Percentiles rank a stretch among this genome's conserved stretches.
These are phyloP conservation scores for Acropternis orthonyx DNA, from an alignment of 2,797 vertebrate genomes.

Conservation along the genomic window DNA sequence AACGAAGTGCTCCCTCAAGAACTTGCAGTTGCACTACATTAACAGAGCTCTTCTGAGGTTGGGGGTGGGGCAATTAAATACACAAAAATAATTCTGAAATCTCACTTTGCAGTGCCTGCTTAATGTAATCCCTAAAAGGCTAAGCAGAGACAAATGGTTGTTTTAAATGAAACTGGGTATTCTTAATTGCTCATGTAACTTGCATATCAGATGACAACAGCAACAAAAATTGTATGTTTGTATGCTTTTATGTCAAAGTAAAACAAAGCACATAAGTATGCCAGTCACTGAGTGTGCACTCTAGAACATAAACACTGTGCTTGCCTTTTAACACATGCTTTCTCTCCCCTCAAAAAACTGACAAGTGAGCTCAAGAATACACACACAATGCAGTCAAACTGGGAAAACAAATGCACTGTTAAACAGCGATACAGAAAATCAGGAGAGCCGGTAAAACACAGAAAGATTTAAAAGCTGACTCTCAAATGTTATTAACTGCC, in stretches of 20 bases:
- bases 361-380: background rate
- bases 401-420: background rate
- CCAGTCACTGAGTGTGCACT: background rate
- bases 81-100: background rate
- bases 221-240: background rate
- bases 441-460: background rate
- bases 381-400: background rate
- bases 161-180: background rate
- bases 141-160: background rate
- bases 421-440: background rate
- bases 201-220: background rate
- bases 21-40: background rate
- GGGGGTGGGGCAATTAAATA: background rate
- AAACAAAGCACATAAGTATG: background rate
- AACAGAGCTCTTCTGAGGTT: background rate
- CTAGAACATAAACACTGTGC: background rate
- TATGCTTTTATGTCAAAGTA: background rate
- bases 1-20: conserved; percentile 5
- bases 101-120: background rate
- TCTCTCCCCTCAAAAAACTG: background rate
- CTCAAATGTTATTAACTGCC: background rate
- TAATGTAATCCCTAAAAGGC: background rate
- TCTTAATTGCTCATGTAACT: background rate
- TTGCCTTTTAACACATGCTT: background rate
- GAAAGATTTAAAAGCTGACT: background rate